Base-by-base conservation (phyloP, 2,797 vertebrate species). In the Craterocephalus amniculus region DNA sequence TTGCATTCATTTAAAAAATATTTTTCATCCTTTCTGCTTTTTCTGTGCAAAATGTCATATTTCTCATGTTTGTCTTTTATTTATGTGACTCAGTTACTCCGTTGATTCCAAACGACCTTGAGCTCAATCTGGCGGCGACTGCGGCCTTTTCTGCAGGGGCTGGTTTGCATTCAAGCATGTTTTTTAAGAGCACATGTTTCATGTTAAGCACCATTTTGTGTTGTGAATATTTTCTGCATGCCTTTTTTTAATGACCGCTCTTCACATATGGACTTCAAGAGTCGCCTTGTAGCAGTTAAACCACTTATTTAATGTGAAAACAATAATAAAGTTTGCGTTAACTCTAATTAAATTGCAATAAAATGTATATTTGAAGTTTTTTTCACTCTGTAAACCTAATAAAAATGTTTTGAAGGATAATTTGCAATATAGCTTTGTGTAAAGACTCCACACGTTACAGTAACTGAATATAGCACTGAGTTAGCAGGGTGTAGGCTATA, bases 131-230 rank as follows among this genome's bases (percentile, higher is more conserved):
- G 57, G 22, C 72, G 73, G 59, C 62, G 80, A 79, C 58, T 69
- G 13, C 52, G 68, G 64, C 43, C 13, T 67, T 52, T 70, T 83
- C 59, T 74, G 45, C 66, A 74, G 74, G 31, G 67, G 70, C 82
- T 82, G 76, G 35, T 76, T 87, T 88, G 72, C 12, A 49, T 80
- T 88, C 80, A 67, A 26, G 60, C 48, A 43, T 61, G 52, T 69
- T 87, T 70, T 81, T 72, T 52, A 78, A 67, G 62, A 79, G 69
- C 85, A 90, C 80, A 63, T 91, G 91, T 91, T 93, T 90, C 67
- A 77, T 58, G 63, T 92, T 91, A 92, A 68, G 55, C 12, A 27
- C 78, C 78, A 80, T 86, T 86, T 87, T 87, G 65, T 75, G 54
- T 83, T 77, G 72, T 74, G 72, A 83, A 74, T 78, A 81, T 80